Evolutionary conservation across 1,140 invertebrate species (phyloP), one percentile per base, ranked within the genome.

Genomic region (Tetramorium alpestre): DNA sequence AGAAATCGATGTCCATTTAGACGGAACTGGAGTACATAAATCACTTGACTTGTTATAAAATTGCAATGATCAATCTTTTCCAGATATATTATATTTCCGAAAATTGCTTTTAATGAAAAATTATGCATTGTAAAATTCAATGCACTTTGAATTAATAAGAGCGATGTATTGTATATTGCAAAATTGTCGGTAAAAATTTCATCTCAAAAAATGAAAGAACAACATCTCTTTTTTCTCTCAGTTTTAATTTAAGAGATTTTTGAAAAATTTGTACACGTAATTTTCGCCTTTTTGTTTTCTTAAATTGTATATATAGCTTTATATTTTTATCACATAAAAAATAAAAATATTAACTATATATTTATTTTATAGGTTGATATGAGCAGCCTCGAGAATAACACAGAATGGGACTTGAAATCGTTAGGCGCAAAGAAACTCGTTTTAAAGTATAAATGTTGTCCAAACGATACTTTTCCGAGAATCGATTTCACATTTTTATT

Each of bases 1-100:
- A 92, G 96, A 97, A 90, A 92, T 97, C 1, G 95, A 96, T 86
- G 95, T 96, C 47, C 94, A 94, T 67, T 80, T 95, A 4, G 44
- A 87, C 5, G 87, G 91, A 28, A 87, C 92, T 47, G 88, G 85
- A 58, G 94, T 94, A 92, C 51, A 70, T 82, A 3, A 72, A 82
- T 60, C 22, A 49, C 7, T 28, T n/a, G 2, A 44, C 4, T 62
- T 77, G 0, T 33, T 33, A 28, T 16, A 28, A 54, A 47, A 38
- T 16, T 49, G 8, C 13, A 38, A 25, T 51, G 6, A 3, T 25
- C 7, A 22, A 67, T 67, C 0, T 78, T 33, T 67, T 10, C 18
- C 16, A 22, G 25, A 18, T 41, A n/a, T 58, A 8, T 0, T 25
- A 33, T 77, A 33, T 65, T 7, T 38, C 1, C 7, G 18, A 78